Percentiles rank a stretch among this genome's conserved stretches.
Evolutionary conservation across 2,113 vertebrate species (phyloP).

Genomic region (Misgurnus anguillicaudatus): DNA sequence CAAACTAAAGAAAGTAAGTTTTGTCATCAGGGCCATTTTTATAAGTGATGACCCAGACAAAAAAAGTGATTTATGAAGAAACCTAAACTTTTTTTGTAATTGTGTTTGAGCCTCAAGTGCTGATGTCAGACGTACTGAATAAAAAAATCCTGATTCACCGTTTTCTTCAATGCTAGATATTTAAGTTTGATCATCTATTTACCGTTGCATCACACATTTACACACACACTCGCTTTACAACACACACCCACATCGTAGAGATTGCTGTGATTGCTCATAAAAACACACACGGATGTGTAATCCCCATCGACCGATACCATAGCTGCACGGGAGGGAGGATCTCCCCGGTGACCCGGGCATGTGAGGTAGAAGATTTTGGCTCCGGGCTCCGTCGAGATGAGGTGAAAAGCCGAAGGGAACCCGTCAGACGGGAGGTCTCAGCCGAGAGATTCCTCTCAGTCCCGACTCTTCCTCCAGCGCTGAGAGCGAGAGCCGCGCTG

Average conservation of each 20-base stretch:
- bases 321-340: slow-evolving; percentile 66
- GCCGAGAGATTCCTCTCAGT: slow-evolving; percentile 50
- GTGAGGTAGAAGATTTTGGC: slow-evolving; percentile 76
- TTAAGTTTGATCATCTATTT: not conserved
- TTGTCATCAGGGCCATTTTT: no score
- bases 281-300: slow-evolving; percentile 50
- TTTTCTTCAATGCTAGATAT: not conserved
- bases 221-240: slow-evolving; percentile 17
- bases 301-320: slow-evolving; percentile 60
- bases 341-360: slow-evolving; percentile 67
- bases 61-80: no score
- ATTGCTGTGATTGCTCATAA: slow-evolving; percentile 50
- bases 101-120: not conserved
- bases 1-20: no score
- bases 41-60: no score
- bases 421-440: slow-evolving; percentile 24
- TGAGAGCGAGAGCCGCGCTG: slow-evolving; percentile 87
- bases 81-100: not conserved
- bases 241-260: slow-evolving; percentile 39
- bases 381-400: slow-evolving; percentile 67
- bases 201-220: not conserved
- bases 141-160: not conserved
- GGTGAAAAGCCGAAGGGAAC: slow-evolving; percentile 62
- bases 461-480: slow-evolving; percentile 92
- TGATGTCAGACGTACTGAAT: not conserved